Percentiles rank a stretch among this genome's conserved stretches.
These are phyloP conservation scores for Lerema accius DNA, from an alignment of 1,140 invertebrate species.

Conservation along the genomic window DNA sequence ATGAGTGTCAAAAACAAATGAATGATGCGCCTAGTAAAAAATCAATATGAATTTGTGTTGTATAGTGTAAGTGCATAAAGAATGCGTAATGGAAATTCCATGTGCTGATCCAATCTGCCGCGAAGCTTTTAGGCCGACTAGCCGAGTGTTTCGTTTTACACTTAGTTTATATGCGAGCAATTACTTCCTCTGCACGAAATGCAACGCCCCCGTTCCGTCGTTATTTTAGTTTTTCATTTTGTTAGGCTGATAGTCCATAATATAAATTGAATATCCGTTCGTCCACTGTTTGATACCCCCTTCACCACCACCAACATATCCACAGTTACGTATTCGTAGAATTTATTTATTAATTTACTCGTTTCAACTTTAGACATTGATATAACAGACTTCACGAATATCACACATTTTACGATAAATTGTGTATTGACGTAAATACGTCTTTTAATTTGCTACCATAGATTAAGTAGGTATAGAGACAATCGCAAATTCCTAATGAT, in stretches of 20 bases:
- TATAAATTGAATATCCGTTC: constrained; percentile 10
- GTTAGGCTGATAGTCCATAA: constrained; percentile 4
- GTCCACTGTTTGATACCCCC: too few species aligned
- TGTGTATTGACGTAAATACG: too few species aligned
- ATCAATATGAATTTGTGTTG: constrained; percentile 6
- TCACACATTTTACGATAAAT: too few species aligned
- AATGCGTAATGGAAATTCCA: constrained; percentile 74
- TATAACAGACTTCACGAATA: too few species aligned
- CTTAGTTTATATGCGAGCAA: constrained; percentile 70
- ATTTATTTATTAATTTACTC: too few species aligned
- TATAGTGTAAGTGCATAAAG: constrained; percentile 45
- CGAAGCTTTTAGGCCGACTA: constrained; percentile 72
- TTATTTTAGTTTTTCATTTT: constrained; percentile 33
- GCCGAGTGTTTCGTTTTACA: constrained; percentile 67
- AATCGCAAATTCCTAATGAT: too few species aligned
- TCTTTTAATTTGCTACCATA: too few species aligned
- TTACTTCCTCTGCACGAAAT: constrained; percentile 61
- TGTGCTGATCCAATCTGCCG: constrained; percentile 76
- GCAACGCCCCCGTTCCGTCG: constrained; percentile 35
- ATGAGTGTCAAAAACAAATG: too few species aligned
- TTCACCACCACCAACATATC: too few species aligned
- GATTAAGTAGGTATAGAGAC: too few species aligned
- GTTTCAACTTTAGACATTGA: too few species aligned
- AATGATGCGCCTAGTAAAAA: background rate
- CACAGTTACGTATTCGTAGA: too few species aligned